Conservation (phyloP, 2,797 vertebrate species). For the Scolopax rusticola region DNA sequence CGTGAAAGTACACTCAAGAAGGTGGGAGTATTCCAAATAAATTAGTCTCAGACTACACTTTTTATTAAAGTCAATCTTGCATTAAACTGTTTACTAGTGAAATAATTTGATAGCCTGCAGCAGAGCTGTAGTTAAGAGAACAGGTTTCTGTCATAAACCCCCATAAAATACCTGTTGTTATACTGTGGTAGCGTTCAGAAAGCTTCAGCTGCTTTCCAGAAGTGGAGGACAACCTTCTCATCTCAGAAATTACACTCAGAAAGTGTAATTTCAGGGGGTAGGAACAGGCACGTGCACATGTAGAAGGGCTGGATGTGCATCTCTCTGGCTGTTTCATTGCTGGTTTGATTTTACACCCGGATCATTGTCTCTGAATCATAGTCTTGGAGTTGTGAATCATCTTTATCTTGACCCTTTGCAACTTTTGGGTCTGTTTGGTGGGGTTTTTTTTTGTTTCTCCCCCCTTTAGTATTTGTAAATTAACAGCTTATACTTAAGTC, state of each 20-base stretch:
- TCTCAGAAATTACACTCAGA: background rate
- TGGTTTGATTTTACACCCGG: background rate
- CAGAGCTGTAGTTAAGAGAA: background rate
- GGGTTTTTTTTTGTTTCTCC: background rate
- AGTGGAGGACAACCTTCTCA: background rate
- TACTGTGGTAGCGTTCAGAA: background rate
- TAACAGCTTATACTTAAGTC: background rate
- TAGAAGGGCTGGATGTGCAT: rapidly evolving
- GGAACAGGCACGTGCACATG: rapidly evolving
- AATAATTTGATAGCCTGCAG: background rate
- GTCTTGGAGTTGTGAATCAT: background rate
- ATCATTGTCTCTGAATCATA: background rate
- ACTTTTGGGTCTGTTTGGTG: background rate
- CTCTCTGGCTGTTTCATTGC: background rate
- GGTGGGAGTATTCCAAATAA: background rate
- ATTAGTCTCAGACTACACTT: background rate
- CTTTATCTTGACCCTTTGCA: background rate
- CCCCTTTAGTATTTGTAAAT: background rate
- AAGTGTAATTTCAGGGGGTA: background rate
- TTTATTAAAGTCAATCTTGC: background rate
- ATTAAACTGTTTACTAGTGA: background rate
- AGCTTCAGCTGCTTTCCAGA: background rate
- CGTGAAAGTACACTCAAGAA: background rate
- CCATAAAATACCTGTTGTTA: rapidly evolving
- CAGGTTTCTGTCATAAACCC: background rate